Evolutionary conservation across 2,113 vertebrate species (phyloP).

Genomic region (Pongo abelii): DNA sequence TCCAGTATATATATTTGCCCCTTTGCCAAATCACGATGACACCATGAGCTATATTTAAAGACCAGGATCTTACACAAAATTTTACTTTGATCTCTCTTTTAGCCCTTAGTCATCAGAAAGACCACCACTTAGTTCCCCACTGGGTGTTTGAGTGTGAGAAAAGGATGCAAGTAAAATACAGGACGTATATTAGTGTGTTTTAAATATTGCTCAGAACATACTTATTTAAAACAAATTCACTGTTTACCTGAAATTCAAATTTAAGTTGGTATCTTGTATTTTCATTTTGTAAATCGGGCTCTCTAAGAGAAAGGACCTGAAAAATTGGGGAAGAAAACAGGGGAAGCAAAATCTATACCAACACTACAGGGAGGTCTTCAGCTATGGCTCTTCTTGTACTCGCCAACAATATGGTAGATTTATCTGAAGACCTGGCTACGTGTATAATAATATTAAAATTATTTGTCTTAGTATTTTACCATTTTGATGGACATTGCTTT

Average conservation of each 20-base stretch:
- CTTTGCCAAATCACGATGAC: neutral
- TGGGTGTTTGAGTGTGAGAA: neutral
- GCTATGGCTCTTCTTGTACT: neutral
- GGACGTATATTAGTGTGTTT: neutral
- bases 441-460: constrained; percentile 6
- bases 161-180: neutral
- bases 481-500: constrained; percentile 37
- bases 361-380: neutral
- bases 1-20: neutral
- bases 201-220: neutral
- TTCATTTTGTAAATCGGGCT: neutral
- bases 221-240: neutral
- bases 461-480: neutral
- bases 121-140: neutral
- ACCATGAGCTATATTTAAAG: neutral
- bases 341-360: neutral
- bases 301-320: neutral
- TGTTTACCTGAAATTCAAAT: constrained; percentile 16
- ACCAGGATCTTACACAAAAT: neutral
- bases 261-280: neutral
- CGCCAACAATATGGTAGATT: neutral
- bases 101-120: neutral
- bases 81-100: neutral
- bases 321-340: neutral
- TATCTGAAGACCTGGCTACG: neutral